Conservation (phyloP, 1,140 invertebrate species). For the Acromyrmex heyeri region DNA sequence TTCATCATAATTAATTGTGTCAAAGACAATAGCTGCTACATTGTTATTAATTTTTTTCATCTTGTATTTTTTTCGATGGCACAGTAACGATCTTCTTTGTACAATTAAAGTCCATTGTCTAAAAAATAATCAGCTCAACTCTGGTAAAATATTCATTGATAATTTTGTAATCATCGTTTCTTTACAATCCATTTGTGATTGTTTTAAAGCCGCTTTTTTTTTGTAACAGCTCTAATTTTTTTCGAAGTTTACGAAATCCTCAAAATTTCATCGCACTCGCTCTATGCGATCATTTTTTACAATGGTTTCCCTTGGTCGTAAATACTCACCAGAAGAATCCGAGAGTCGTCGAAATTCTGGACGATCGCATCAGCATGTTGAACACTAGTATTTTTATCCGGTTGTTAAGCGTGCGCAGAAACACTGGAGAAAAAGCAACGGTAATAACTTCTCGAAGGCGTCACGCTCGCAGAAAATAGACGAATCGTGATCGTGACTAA, state of each 20-base stretch:
- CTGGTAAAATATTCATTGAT: background rate
- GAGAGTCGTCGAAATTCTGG: constrained; percentile 7
- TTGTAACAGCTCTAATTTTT: background rate
- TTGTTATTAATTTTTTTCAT: background rate
- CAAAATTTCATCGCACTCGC: background rate
- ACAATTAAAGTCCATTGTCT: background rate
- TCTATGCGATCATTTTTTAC: background rate
- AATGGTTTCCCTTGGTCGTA: constrained; percentile 5
- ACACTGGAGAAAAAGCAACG: constrained; percentile 39
- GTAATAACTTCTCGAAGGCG: constrained; percentile 48
- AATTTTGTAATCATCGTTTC: background rate
- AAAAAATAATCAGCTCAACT: background rate
- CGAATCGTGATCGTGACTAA: constrained; percentile 51
- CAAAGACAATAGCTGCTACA: background rate
- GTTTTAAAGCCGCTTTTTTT: background rate
- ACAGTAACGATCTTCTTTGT: background rate
- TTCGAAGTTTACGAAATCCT: background rate
- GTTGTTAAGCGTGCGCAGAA: constrained; percentile 11
- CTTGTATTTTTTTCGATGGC: background rate
- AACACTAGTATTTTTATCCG: constrained; percentile 58
- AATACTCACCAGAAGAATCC: background rate
- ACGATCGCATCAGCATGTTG: constrained; percentile 22
- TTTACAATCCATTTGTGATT: background rate
- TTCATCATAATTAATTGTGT: background rate
- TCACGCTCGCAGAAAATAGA: constrained; percentile 58